These are phyloP conservation scores for Caenorhabditis tropicalis DNA, from an alignment of 1,140 invertebrate species.

Conservation along the genomic window DNA sequence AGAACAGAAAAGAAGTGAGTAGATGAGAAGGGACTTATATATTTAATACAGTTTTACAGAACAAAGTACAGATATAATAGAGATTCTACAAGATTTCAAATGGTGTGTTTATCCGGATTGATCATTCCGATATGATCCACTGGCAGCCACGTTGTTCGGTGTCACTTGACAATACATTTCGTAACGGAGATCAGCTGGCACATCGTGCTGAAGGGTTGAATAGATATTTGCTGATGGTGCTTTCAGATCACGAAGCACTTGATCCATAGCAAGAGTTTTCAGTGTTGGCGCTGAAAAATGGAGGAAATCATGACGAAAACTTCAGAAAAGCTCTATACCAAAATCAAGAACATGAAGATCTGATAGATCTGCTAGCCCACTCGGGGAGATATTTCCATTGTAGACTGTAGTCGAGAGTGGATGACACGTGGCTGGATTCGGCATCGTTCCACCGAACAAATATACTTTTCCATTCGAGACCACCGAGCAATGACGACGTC, in stretches of 20 bases:
- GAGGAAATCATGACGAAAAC: background rate
- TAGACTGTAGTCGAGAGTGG: background rate
- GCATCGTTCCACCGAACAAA: conserved; percentile 85
- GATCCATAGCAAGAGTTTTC: background rate
- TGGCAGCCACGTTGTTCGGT: background rate
- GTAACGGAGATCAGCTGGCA: background rate
- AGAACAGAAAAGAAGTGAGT: background rate
- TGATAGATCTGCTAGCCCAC: background rate
- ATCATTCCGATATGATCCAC: background rate
- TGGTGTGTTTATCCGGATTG: background rate
- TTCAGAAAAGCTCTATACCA: background rate
- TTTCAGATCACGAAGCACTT: background rate
- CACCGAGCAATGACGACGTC: conserved; percentile 82
- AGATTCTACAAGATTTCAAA: background rate
- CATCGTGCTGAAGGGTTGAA: background rate
- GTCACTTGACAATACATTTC: conserved; percentile 22
- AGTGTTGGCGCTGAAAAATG: background rate
- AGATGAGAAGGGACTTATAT: background rate
- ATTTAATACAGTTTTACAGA: no score
- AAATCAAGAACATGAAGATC: conserved; percentile 38
- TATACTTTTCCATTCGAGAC: conserved; percentile 79
- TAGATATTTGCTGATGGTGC: background rate
- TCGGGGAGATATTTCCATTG: background rate
- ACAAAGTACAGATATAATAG: background rate
- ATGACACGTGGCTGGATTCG: conserved; percentile 1